These are phyloP conservation scores for Yponomeuta malinellus DNA, from an alignment of 2,888 invertebrate species.

Conservation along the genomic window DNA sequence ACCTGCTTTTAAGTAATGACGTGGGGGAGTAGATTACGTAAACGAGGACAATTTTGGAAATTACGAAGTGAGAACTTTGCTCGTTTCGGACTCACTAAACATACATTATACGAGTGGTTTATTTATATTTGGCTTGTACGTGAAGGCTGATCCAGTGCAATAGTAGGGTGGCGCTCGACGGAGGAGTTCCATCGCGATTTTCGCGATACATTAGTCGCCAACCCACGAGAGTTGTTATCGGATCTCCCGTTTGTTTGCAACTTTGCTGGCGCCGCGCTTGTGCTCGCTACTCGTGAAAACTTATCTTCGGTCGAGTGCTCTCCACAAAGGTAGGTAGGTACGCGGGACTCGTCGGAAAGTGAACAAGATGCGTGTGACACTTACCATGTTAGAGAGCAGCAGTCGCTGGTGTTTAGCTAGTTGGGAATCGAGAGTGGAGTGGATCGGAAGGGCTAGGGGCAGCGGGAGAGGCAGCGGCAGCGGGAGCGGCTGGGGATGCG, in stretches of 20 bases:
- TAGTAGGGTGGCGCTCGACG: conserved; percentile 32
- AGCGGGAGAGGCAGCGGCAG: conserved; percentile 65
- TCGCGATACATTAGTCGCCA: conserved; percentile 44
- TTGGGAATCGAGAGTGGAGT: conserved; percentile 63
- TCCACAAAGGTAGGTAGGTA: conserved; percentile 32
- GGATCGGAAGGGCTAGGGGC: conserved; percentile 66
- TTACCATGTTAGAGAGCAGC: conserved; percentile 76
- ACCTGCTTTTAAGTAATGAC: background rate
- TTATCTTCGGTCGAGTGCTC: conserved; percentile 37
- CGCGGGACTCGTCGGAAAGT: conserved; percentile 33
- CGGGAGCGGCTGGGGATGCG: conserved; percentile 60
- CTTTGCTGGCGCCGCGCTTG: conserved; percentile 39
- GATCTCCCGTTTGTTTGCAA: conserved; percentile 46
- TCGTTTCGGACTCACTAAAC: conserved; percentile 9
- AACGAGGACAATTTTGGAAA: background rate
- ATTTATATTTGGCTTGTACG: conserved; percentile 40
- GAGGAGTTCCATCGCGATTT: conserved; percentile 46
- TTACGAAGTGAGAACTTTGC: background rate
- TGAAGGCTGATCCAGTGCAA: conserved; percentile 36
- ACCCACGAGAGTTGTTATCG: conserved; percentile 55
- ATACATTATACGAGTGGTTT: conserved; percentile 27
- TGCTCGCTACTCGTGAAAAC: conserved; percentile 33
- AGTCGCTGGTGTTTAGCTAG: conserved; percentile 70
- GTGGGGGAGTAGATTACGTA: background rate
- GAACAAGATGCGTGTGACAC: conserved; percentile 27